These are phyloP conservation scores for Euwallacea fornicatus DNA, from an alignment of 1,140 invertebrate species.

Conservation along the genomic window DNA sequence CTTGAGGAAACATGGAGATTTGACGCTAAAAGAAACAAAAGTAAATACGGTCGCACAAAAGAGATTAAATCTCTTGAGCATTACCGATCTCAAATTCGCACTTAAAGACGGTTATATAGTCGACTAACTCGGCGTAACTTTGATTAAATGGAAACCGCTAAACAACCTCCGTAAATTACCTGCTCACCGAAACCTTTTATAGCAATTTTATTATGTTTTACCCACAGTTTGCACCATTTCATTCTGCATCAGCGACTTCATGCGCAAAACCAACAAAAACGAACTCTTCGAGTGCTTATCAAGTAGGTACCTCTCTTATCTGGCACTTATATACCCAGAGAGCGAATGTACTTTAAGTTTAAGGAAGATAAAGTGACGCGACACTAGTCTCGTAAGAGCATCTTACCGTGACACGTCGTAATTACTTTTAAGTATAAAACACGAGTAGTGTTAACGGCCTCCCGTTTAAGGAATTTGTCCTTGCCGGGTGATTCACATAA, in stretches of 20 bases:
- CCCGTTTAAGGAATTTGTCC: constrained; percentile 23
- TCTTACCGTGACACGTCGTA: constrained; percentile 10
- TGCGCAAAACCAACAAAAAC: background rate
- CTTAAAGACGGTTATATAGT: background rate
- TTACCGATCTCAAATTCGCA: background rate
- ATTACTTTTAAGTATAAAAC: constrained; percentile 10
- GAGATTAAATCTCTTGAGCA: background rate
- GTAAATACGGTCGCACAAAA: no score
- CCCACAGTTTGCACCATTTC: constrained; percentile 8
- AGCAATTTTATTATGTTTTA: constrained; percentile 4
- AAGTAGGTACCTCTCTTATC: no score
- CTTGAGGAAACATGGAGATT: no score
- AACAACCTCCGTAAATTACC: constrained; percentile 6
- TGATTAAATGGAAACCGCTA: constrained; percentile 13
- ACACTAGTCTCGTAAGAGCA: background rate
- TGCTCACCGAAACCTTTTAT: constrained; percentile 13
- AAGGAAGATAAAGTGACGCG: no score
- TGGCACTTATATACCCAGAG: no score
- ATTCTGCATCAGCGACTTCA: constrained; percentile 13
- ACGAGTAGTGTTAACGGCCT: constrained; percentile 14
- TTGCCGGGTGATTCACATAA: constrained; percentile 24
- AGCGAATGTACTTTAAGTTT: no score
- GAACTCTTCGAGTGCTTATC: background rate
- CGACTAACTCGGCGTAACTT: constrained; percentile 12
- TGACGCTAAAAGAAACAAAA: no score